Evolutionary conservation across 2,113 vertebrate species (phyloP).

Genomic region (Morone saxatilis): DNA sequence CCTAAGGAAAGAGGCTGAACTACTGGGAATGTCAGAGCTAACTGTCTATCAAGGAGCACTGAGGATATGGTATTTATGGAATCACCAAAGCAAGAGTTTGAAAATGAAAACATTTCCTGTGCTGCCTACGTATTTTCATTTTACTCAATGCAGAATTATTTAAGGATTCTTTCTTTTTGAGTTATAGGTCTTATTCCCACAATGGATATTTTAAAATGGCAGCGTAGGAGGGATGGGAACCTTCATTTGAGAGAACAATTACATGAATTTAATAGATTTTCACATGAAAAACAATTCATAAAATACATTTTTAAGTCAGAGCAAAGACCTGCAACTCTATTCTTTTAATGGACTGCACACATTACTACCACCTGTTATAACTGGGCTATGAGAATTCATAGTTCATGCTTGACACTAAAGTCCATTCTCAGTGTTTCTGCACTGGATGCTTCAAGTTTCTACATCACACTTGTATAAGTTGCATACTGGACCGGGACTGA

Average conservation of each 20-base stretch:
- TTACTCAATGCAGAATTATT: not conserved
- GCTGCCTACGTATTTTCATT: not conserved
- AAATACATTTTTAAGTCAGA: not conserved
- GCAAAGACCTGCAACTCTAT: not conserved
- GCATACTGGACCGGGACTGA: too few species aligned
- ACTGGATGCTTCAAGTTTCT: too few species aligned
- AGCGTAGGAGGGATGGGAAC: not conserved
- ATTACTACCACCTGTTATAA: too few species aligned
- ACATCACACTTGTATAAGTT: too few species aligned
- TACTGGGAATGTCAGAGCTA: conserved; percentile 22
- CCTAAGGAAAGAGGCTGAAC: conserved; percentile 47
- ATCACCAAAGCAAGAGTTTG: not conserved
- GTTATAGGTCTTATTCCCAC: not conserved
- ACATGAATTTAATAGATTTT: not conserved
- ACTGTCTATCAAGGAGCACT: conserved; percentile 1
- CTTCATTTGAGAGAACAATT: not conserved
- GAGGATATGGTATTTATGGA: conserved; percentile 2
- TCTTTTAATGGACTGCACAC: too few species aligned
- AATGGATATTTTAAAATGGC: not conserved
- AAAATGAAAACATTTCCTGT: not conserved
- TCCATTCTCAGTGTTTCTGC: too few species aligned
- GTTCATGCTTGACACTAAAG: too few species aligned
- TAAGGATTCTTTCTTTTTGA: not conserved
- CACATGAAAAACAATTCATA: not conserved
- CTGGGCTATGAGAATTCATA: too few species aligned